Evolutionary conservation across 2,888 invertebrate genomes (phyloP).

Genomic region (Macrophya annulata): DNA sequence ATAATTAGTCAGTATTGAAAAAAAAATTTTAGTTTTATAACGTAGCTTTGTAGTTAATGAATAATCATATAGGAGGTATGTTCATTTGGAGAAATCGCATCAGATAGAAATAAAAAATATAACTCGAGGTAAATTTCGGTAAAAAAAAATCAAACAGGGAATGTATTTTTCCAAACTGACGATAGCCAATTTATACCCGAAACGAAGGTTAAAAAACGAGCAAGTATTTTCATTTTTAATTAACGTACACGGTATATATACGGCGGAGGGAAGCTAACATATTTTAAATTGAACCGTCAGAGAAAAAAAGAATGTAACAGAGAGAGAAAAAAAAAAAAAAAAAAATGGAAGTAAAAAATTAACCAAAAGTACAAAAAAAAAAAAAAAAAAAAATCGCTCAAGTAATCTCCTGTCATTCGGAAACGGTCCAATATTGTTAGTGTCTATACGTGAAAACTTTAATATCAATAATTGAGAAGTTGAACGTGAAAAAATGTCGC

Average conservation of each 20-base stretch:
- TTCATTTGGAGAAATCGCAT: neutral
- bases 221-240: conserved; percentile 32
- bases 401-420: conserved; percentile 28
- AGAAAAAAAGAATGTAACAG: neutral
- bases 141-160: neutral
- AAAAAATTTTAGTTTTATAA: neutral
- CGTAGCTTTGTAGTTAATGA: too few relatives aligned
- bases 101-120: neutral
- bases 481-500: neutral
- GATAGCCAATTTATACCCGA: neutral
- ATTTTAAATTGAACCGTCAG: conserved; percentile 8
- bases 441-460: neutral
- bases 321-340: neutral
- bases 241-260: conserved; percentile 4
- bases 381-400: neutral
- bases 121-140: too few relatives aligned
- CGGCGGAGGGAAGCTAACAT: neutral
- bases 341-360: neutral
- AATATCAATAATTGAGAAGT: conserved; percentile 6
- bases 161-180: neutral
- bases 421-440: neutral
- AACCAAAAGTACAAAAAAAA: neutral
- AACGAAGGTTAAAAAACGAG: neutral
- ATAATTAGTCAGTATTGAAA: neutral
- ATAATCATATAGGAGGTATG: neutral